phyloP scores from a whole-genome alignment of 2,113 vertebrate species.

The Mellivora capensis region DNA sequence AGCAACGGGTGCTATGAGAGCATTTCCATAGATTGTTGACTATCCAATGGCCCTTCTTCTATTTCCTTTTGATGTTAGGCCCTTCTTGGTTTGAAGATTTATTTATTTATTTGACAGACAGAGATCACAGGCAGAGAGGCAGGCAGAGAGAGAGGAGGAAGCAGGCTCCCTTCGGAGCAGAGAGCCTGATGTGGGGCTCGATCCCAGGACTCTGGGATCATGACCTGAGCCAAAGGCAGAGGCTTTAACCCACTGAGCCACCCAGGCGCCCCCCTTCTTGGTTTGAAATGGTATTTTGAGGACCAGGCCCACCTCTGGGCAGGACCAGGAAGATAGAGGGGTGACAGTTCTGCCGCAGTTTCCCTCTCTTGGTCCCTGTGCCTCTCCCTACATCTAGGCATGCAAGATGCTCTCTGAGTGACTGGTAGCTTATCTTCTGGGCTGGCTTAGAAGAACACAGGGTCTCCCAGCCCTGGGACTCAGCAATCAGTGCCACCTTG shows the following conservation, averaged over 20 bases:
- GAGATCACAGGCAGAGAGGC: too few species aligned
- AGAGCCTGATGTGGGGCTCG: too few species aligned
- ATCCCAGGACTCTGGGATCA: too few species aligned
- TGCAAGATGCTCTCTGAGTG: not conserved
- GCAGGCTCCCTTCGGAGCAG: too few species aligned
- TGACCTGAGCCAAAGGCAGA: too few species aligned
- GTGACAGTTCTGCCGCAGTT: not conserved
- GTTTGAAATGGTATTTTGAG: not conserved
- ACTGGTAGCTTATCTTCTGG: not conserved
- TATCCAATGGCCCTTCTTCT: not conserved
- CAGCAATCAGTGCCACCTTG: not conserved
- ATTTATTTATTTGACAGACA: too few species aligned
- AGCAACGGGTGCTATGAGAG: not conserved
- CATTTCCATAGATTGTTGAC: fast-evolving
- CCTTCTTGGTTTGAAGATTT: not conserved
- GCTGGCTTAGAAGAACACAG: not conserved
- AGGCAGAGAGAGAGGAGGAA: too few species aligned
- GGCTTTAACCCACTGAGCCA: too few species aligned
- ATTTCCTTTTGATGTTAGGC: not conserved
- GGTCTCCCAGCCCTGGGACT: not conserved
- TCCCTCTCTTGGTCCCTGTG: not conserved
- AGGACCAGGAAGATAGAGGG: not conserved
- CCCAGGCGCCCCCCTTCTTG: too few species aligned
- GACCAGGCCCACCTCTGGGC: not conserved
- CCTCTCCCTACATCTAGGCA: too few species aligned